Conservation (phyloP, 2,113 vertebrate genomes). For the Astatotilapia flaviijosephi region DNA sequence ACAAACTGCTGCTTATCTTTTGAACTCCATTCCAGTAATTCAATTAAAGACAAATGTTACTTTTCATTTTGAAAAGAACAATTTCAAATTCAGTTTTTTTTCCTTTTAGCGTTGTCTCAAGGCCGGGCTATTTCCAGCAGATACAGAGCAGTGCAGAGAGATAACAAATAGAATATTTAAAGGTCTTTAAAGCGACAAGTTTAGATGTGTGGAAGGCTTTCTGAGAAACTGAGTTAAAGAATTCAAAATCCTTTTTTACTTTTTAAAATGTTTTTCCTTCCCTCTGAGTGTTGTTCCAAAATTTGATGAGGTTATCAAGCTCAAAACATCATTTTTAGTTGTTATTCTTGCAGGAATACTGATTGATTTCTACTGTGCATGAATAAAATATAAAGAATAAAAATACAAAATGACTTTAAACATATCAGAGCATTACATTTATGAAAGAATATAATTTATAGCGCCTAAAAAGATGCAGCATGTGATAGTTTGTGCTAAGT, state of each 20-base stretch:
- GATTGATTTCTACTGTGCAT: not conserved
- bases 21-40: not conserved
- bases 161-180: not conserved
- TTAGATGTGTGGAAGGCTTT: not conserved
- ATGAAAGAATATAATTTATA: not conserved
- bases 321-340: not conserved
- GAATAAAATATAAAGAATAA: not conserved
- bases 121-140: not conserved
- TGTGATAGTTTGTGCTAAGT: not conserved
- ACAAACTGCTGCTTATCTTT: not conserved
- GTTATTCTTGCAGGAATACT: not conserved
- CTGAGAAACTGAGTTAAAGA: not conserved
- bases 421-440: not conserved
- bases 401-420: not conserved
- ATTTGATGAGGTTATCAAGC: not conserved
- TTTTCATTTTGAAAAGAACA: not conserved
- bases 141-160: not conserved
- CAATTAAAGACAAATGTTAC: not conserved
- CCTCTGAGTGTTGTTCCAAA: not conserved
- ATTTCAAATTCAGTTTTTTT: not conserved
- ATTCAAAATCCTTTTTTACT: not conserved
- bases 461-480: accelerated
- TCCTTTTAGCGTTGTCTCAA: not conserved
- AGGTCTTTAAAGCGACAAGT: not conserved
- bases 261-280: not conserved